A percentile compares a stretch with the other conserved stretches of the same genome.
These are phyloP conservation scores for Caenorhabditis latens DNA, from an alignment of 1,140 invertebrate species.

Conservation along the genomic window DNA sequence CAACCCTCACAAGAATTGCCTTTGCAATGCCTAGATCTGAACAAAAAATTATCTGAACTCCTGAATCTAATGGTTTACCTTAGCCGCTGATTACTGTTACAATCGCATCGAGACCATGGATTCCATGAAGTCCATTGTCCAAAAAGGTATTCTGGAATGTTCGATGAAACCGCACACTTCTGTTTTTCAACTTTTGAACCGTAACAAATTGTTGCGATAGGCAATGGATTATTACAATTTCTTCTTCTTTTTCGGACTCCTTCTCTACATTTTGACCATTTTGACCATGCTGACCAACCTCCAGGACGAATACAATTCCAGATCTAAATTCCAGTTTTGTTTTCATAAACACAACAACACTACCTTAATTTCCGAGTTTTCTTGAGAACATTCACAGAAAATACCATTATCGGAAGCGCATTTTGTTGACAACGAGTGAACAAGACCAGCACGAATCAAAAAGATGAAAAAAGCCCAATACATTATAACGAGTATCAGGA, in stretches of 20 bases:
- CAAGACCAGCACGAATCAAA: background rate
- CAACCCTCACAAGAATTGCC: conserved; percentile 22
- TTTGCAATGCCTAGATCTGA: conserved; percentile 14
- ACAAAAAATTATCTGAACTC: background rate
- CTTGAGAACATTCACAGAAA: conserved; percentile 25
- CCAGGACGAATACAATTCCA: conserved; percentile 43
- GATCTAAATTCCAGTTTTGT: background rate
- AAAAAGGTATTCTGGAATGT: conserved; percentile 9
- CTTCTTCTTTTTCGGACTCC: conserved; percentile 32
- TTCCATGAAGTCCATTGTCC: conserved; percentile 26
- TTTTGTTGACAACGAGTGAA: background rate
- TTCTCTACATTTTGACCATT: conserved; percentile 46
- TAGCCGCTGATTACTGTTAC: background rate
- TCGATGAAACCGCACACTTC: background rate
- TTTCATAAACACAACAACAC: background rate
- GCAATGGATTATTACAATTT: conserved; percentile 27
- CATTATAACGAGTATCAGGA: no score
- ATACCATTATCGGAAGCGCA: conserved; percentile 27
- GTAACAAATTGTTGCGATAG: conserved; percentile 22
- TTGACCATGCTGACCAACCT: conserved; percentile 21
- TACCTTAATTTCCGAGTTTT: conserved; percentile 22
- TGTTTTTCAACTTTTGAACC: conserved; percentile 1
- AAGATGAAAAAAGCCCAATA: background rate
- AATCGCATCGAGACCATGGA: conserved; percentile 31
- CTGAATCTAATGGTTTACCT: background rate